Conservation (phyloP, 2,888 invertebrate genomes). For the Dicyrtoma fusca region DNA sequence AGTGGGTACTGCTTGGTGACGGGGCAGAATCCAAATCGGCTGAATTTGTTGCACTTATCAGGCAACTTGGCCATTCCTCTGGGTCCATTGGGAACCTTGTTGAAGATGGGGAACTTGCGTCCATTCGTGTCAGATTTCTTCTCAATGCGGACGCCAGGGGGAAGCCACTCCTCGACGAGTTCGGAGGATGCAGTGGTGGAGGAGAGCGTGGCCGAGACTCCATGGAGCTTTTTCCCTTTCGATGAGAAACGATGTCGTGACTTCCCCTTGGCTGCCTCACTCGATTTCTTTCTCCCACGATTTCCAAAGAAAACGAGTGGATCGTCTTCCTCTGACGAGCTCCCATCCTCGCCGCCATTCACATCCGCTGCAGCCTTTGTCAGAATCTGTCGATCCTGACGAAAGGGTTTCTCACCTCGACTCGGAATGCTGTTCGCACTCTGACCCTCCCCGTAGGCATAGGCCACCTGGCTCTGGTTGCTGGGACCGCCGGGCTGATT, state of each 20-base stretch:
- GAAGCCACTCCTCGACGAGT: slow-evolving; percentile 49
- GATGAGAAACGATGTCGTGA: slow-evolving; percentile 33
- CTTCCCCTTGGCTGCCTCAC: slow-evolving; percentile 9
- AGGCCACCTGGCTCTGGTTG: background rate
- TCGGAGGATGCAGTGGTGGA: slow-evolving; percentile 49
- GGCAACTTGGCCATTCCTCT: slow-evolving; percentile 39
- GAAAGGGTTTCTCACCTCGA: slow-evolving; percentile 29
- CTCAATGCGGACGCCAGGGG: slow-evolving; percentile 25
- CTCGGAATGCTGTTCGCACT: slow-evolving; percentile 4
- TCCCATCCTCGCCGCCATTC: slow-evolving; percentile 3
- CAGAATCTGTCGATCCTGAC: slow-evolving; percentile 42
- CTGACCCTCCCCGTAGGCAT: background rate
- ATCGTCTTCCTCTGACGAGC: slow-evolving; percentile 23
- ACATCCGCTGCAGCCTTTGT: slow-evolving; percentile 19
- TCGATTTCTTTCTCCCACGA: slow-evolving; percentile 26
- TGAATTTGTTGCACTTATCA: slow-evolving; percentile 53
- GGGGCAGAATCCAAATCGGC: slow-evolving; percentile 55
- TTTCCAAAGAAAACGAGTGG: slow-evolving; percentile 30
- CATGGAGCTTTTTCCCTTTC: slow-evolving; percentile 24
- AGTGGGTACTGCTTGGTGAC: slow-evolving; percentile 54
- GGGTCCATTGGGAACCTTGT: background rate
- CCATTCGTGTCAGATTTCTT: slow-evolving; percentile 25
- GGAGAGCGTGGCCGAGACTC: slow-evolving; percentile 3
- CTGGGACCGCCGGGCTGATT: background rate
- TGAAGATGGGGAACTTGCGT: slow-evolving; percentile 35